Evolutionary conservation across 2,113 vertebrate genomes (phyloP), one percentile per base, ranked within the genome.

Genomic region (Ciconia boyciana): DNA sequence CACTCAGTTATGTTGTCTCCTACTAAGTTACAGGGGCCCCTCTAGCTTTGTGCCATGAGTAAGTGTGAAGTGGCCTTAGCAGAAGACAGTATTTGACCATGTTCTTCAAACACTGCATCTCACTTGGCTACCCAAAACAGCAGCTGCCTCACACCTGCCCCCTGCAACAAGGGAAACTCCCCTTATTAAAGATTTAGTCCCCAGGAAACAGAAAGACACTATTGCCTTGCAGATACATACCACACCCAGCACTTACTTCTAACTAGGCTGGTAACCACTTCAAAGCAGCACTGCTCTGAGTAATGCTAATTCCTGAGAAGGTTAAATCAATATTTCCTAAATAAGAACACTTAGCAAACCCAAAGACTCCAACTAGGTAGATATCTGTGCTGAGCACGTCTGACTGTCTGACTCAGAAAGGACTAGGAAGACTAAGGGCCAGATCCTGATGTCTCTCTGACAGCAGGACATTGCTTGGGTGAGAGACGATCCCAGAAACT

Each of bases 191-290:
- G 49, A 41, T 76, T 91, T 22, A 85, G 87, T 93, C 89, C 89
- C 95, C 95, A 85, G 95, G 93, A 94, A 72, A 89, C 57, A 68
- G 57, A 82, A 95, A 77, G 95, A 64, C 97, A 96, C 70, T 51
- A 36, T 25, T 79, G 77, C 95, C 89, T 87, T 46, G 78, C 15
- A 93, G 89, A 58, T 26, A 83, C 51, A 26, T 8, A 82, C 89
- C 96, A 94, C 94, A 14, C 95, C 97, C 96, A 79, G 89, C 91
- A 46, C 44, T 95, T 68, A 92, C 16, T 64, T 81, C 92, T 92
- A 82, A 60, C 58, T 25, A 15, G 83, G 60, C 93, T 89, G 87
- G 41, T 93, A 95, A 97, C 97, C 96, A 95, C 97, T 95, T 97
- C 96, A 97, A 95, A 97, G 95, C 62, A 91, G 66, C 66, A 14